Conservation (phyloP, 2,888 invertebrate genomes). For the Balanococcus diminutus region DNA sequence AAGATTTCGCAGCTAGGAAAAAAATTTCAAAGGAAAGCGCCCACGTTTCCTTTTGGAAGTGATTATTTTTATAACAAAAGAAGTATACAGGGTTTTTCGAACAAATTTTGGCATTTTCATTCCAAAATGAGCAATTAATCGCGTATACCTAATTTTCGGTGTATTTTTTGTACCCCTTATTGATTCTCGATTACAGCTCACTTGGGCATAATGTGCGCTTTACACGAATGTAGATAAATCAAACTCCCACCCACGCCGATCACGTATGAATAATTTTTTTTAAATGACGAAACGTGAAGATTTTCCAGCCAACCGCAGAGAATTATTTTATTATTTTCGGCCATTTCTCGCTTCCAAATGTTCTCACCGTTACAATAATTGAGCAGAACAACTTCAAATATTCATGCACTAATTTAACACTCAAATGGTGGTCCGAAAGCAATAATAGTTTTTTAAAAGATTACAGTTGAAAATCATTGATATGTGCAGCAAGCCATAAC, state of each 20-base stretch:
- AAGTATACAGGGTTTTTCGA: not conserved
- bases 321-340: conserved; percentile 31
- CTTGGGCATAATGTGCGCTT: not conserved
- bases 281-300: conserved; percentile 29
- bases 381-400: conserved; percentile 47
- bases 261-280: conserved; percentile 34
- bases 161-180: not conserved
- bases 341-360: not conserved
- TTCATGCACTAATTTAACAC: conserved; percentile 47
- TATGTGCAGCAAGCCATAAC: conserved; percentile 54
- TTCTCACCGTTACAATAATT: conserved; percentile 47
- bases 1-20: conserved; percentile 40
- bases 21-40: conserved; percentile 7
- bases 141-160: too few species aligned
- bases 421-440: conserved; percentile 36
- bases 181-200: too few species aligned
- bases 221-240: not conserved
- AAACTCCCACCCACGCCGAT: conserved; percentile 37
- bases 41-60: not conserved
- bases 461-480: conserved; percentile 21
- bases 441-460: conserved; percentile 20
- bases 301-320: conserved; percentile 38
- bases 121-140: not conserved
- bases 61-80: not conserved
- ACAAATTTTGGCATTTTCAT: not conserved